phyloP scores from a whole-genome alignment of 2,888 invertebrate species.

The Lycia hirtaria region DNA sequence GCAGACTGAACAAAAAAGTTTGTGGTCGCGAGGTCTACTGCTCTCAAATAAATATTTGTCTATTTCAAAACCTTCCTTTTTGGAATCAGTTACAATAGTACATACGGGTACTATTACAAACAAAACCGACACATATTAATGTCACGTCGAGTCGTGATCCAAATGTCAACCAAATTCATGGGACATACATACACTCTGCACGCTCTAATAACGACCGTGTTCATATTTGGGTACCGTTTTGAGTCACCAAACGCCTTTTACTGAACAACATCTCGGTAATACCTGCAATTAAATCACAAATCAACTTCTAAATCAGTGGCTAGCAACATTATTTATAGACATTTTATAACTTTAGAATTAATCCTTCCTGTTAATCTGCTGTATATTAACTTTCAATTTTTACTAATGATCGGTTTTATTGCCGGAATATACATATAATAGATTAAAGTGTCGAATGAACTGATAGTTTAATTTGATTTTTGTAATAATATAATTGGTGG shows the following conservation, averaged over 20 bases:
- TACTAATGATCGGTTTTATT: conserved; percentile 13
- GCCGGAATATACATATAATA: neutral
- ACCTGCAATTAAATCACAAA: conserved; percentile 6
- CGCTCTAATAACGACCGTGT: conserved; percentile 49
- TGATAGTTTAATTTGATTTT: neutral
- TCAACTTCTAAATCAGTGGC: conserved; percentile 8
- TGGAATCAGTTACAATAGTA: no score
- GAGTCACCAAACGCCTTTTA: conserved; percentile 27
- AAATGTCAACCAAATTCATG: conserved; percentile 49
- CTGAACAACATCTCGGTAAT: neutral
- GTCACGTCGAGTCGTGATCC: conserved; percentile 45
- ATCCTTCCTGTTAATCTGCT: conserved; percentile 3
- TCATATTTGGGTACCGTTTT: conserved; percentile 40
- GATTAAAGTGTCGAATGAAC: conserved; percentile 10
- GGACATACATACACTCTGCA: conserved; percentile 43
- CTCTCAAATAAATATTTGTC: no score
- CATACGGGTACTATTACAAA: neutral
- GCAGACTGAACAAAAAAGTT: no score
- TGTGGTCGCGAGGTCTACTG: no score
- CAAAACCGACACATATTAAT: conserved; percentile 13
- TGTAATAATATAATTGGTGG: conserved; percentile 1
- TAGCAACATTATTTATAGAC: neutral
- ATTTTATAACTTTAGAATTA: conserved; percentile 3
- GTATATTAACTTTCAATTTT: conserved; percentile 21
- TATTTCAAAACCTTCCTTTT: no score